Conservation (phyloP, 2,113 vertebrate genomes). For the Microcebus lehilahytsara region DNA sequence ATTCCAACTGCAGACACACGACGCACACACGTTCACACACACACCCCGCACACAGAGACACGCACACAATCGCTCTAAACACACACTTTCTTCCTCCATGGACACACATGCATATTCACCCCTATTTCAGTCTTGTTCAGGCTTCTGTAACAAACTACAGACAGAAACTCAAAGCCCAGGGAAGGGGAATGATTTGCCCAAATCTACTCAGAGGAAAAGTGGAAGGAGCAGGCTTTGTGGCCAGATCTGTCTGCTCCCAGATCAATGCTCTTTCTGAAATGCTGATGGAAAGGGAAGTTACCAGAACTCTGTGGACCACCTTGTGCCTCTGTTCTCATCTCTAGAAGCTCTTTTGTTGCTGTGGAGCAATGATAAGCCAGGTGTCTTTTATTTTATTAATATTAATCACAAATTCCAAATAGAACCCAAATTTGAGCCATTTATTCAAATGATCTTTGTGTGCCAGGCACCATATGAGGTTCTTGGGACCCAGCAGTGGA, state of each 20-base stretch:
- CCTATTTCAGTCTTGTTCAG: background rate
- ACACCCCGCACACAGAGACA: background rate
- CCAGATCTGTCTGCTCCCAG: background rate
- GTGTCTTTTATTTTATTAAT: background rate
- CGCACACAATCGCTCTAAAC: background rate
- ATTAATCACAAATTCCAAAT: background rate
- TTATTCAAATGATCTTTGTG: background rate
- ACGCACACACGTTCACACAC: background rate
- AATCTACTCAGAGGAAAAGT: background rate
- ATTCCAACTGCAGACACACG: background rate
- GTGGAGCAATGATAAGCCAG: no score
- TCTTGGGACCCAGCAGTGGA: background rate
- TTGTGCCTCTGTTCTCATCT: background rate
- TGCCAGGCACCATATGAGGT: background rate
- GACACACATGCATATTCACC: background rate
- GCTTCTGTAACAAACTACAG: background rate
- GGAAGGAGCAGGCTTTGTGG: background rate
- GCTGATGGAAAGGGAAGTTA: background rate
- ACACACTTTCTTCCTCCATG: background rate
- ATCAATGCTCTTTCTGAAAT: background rate
- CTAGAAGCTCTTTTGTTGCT: background rate
- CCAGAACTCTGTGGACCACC: background rate
- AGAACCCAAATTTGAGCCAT: background rate
- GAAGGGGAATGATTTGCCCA: background rate
- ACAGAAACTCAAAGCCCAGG: background rate